Base-by-base conservation (phyloP, 2,113 vertebrate genomes). In the Gambusia holbrooki region DNA sequence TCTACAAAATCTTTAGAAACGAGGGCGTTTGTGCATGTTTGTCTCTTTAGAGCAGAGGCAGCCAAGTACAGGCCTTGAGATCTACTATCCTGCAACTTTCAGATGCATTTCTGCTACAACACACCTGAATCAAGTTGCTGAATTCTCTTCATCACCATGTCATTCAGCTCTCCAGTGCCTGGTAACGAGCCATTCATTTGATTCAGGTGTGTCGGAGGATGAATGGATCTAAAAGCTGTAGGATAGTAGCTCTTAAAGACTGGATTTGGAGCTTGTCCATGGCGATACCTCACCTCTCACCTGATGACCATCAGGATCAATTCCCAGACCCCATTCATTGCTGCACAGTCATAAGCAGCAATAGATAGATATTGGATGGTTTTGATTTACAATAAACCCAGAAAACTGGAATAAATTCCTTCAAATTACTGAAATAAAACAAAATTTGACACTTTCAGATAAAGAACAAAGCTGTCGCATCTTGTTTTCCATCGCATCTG, bases 401-500 rank as follows among this genome's bases (percentile, higher is more conserved):
- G 17, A 19, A 48, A 48, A 48, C 5, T 19, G 4, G 3, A 9
- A 29, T 71, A 1, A 10, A 30, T 45, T 62, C 5, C 19, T 62
- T 69, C 29, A 71, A 15, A 69, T 66, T 66, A 69, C 33, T 70
- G 54, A 51, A 73, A 48, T 67, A 12, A 27, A 35, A 3, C 51
- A 32, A 58, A 73, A 64, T 69, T 42, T 66, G 61, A 54, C 13
- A 12, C 28, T 19, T 74, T 77, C 60, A n/a, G 30, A 76, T 67
- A 25, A 74, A 62, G 19, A 51, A 42, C 71, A 69, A 33, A 67
- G 73, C 77, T 81, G 40, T 69, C 74, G 64, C 54, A 62, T 70
- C 64, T 67, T 75, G 51, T 81, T 90, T 83, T 69, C 69, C 54
- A 5, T 70, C 62, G 80, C 71, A 68, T 78, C 54, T 69, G 66